Evolutionary conservation across 2,888 invertebrate genomes (phyloP), one percentile per base, ranked within the genome.

Genomic region (Mylabris sibirica): DNA sequence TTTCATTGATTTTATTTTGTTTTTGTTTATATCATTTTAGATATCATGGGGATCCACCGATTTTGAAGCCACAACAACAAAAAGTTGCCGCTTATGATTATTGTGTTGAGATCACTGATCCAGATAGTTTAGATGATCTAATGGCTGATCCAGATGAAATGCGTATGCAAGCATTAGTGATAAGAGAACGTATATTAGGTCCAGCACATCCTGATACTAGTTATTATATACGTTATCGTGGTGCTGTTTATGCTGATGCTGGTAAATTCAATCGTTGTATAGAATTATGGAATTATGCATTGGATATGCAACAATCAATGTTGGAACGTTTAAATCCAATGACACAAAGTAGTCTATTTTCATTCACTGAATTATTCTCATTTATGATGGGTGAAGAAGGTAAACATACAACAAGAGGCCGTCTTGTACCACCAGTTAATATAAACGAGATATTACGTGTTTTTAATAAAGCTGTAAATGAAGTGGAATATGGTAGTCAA

Each of bases 151-250:
- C 97, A 0, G 98, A 99, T 83, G 95, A 94, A 76, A 96, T 98
- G 94, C 88, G 97, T 79, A 98, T 98, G 97, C 98, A 96, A 83
- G 95, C 94, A 0, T 85, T 98, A 64, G 91, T 98, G 70, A 95
- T 98, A 71, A 88, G 98, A 67, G 97, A 98, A 86, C 88, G 98
- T 78, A 97, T 98, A 77, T 86, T 98, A 72, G 88, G 91, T 1
- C 97, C 97, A 2, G 96, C 96, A 9, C 98, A 98, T 89, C 97
- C 98, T 0, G 97, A 98, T 85, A 98, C 98, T 59, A 95, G 96
- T 79, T 98, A 98, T 86, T 98, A 97, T 86, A 97, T 98, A 76
- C 90, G 98, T 20, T 97, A 96, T 86, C 70, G 80, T 60, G 79
- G 82, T 14, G 85, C 84, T 2, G 83, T 97, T 73, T 98, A 97